phyloP scores from a whole-genome alignment of 2,113 vertebrate species.

The Thymallus thymallus region DNA sequence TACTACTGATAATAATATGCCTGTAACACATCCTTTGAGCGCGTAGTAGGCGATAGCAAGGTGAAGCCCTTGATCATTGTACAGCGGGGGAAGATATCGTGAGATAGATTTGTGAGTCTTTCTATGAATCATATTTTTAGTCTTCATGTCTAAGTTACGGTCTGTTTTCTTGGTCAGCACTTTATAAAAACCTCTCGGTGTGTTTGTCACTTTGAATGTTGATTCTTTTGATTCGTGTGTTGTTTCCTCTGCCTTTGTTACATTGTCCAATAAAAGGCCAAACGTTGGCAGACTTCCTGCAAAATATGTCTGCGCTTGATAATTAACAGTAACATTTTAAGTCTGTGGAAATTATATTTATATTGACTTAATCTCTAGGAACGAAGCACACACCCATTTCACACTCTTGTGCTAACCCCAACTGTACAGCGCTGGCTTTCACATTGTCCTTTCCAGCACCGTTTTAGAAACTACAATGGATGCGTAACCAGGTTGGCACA shows the following conservation, averaged over 20 bases:
- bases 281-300: too few species aligned
- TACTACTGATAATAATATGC: conserved; percentile 60
- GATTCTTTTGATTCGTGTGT: conserved; percentile 49
- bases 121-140: conserved; percentile 25
- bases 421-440: too few species aligned
- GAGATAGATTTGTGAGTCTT: conserved; percentile 1
- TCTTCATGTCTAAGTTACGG: conserved; percentile 23
- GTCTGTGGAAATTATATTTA: too few species aligned
- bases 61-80: conserved; percentile 23
- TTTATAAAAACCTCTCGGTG: conserved; percentile 59
- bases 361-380: too few species aligned
- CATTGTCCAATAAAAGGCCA: neutral
- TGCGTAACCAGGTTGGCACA: too few species aligned
- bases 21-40: conserved; percentile 1
- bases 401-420: too few species aligned
- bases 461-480: too few species aligned
- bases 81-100: too few species aligned
- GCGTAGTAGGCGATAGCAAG: conserved; percentile 31
- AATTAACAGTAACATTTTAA: too few species aligned
- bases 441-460: too few species aligned
- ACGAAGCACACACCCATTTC: too few species aligned
- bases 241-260: neutral
- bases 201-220: conserved; percentile 61
- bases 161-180: conserved; percentile 63
- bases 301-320: too few species aligned